Percentiles rank a stretch among this genome's conserved stretches.
Conservation (phyloP, 2,797 vertebrate species). For the Catharus ustulatus region DNA sequence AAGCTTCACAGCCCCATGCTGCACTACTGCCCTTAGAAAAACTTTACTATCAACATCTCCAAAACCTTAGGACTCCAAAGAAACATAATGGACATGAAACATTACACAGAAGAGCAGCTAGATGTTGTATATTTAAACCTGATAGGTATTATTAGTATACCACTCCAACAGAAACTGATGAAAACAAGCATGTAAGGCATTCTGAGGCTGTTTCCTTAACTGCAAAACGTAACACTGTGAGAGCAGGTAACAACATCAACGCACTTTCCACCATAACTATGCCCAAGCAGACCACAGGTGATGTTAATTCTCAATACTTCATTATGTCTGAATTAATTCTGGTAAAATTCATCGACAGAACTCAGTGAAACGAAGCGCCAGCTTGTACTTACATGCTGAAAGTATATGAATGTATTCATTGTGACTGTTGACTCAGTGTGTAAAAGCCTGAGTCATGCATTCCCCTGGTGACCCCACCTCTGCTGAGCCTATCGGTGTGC, state of each 20-base stretch:
- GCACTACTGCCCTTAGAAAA: neutral
- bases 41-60: neutral
- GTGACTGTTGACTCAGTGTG: conserved; percentile 61
- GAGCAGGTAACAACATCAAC: neutral
- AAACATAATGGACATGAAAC: neutral
- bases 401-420: conserved; percentile 42
- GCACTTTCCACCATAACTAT: accelerated
- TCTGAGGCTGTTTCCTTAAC: neutral
- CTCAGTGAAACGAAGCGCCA: neutral
- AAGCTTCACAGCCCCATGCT: neutral
- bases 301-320: neutral
- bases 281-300: neutral
- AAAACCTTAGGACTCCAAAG: neutral
- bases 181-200: neutral
- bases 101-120: neutral
- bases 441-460: conserved; percentile 49
- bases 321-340: neutral
- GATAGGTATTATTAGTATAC: neutral
- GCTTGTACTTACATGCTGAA: neutral
- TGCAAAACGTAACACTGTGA: accelerated
- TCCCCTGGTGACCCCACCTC: conserved; percentile 7
- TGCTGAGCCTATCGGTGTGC: neutral
- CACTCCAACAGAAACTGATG: neutral
- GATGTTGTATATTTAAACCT: neutral
- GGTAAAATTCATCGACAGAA: neutral